phyloP scores from a whole-genome alignment of 2,888 invertebrate genomes.

The Lycocerus yunnanus region DNA sequence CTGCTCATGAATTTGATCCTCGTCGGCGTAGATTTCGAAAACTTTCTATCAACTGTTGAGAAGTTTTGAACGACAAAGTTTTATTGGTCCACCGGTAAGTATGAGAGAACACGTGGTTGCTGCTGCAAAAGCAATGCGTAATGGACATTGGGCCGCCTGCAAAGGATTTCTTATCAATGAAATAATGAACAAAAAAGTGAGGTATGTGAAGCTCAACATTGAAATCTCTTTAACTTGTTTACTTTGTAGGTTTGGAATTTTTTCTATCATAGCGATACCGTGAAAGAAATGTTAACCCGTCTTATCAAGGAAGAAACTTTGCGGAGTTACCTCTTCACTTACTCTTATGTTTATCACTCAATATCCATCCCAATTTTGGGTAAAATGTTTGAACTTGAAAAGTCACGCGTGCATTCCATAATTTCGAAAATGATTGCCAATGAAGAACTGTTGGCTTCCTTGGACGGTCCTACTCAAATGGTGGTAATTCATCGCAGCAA shows the following conservation, averaged over 20 bases:
- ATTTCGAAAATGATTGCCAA: slow-evolving; percentile 99
- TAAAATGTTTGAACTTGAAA: slow-evolving; percentile 93
- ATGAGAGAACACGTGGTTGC: slow-evolving; percentile 99
- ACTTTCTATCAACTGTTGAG: slow-evolving; percentile 92
- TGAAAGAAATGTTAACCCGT: slow-evolving; percentile 89
- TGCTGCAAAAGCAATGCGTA: slow-evolving; percentile 97
- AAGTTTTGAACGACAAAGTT: slow-evolving; percentile 39
- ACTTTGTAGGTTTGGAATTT: slow-evolving; percentile 87
- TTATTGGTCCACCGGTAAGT: slow-evolving; percentile 90
- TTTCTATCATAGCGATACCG: slow-evolving; percentile 86
- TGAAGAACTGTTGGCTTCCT: slow-evolving; percentile 92
- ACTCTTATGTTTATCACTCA: slow-evolving; percentile 97
- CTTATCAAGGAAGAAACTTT: slow-evolving; percentile 96
- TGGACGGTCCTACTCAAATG: slow-evolving; percentile 98
- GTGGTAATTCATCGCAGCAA: slow-evolving; percentile 98
- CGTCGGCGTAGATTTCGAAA: slow-evolving; percentile 91
- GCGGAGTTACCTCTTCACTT: slow-evolving; percentile 96
- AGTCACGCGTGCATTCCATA: slow-evolving; percentile 85
- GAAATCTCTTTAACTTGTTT: background rate
- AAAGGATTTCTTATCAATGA: slow-evolving; percentile 96
- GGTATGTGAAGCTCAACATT: background rate
- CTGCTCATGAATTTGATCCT: slow-evolving; percentile 97
- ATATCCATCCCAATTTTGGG: slow-evolving; percentile 90
- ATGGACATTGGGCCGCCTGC: slow-evolving; percentile 96
- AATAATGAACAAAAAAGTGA: slow-evolving; percentile 96